Evolutionary conservation across 2,797 vertebrate genomes (phyloP), one percentile per base, ranked within the genome.

Genomic region (Holocentrus rufus): DNA sequence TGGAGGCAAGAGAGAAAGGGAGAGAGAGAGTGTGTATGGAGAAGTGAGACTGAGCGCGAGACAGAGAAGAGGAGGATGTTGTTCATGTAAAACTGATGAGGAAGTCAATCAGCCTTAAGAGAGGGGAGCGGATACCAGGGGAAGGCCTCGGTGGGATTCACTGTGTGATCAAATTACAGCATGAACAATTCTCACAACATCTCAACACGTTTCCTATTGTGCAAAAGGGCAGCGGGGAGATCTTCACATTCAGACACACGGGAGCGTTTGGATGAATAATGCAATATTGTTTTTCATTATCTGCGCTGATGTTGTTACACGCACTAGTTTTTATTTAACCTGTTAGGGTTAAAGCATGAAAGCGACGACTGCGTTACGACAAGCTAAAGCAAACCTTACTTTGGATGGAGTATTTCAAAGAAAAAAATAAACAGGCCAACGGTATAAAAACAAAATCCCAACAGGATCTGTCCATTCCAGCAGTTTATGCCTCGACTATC

Each of bases 271-370:
- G 53, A 5, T 17, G 23, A 30, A 27, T 55, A 23, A 20, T 53
- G 25, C 14, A 17, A 6, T 13, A 55, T 9, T 55, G 53, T 25
- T 2, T 55, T 55, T 14, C 53, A 55, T 55, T 30, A 55, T 1
- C 36, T 39, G 36, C 36, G 66, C 25, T 34, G 66, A 69, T 74
- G 57, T 34, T 74, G 11, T 65, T 76, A 58, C 49, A 18, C 57
- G n/a, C 36, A 66, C 67, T 61, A 77, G 36, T 54, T 36, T 52
- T 59, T n/a, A 36, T 52, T 57, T 66, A 55, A 83, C 84, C 9
- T 10, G 36, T 53, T 65, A 71, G 79, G 69, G 74, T 87, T 49
- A 77, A 77, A 82, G 57, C 10, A 83, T 70, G 44, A 77, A 79
- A 71, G 25, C 18, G 73, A 20, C 23, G 59, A 56, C 61, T 39